Base-by-base conservation (phyloP, 2,113 vertebrate species). In the Pipra filicauda region DNA sequence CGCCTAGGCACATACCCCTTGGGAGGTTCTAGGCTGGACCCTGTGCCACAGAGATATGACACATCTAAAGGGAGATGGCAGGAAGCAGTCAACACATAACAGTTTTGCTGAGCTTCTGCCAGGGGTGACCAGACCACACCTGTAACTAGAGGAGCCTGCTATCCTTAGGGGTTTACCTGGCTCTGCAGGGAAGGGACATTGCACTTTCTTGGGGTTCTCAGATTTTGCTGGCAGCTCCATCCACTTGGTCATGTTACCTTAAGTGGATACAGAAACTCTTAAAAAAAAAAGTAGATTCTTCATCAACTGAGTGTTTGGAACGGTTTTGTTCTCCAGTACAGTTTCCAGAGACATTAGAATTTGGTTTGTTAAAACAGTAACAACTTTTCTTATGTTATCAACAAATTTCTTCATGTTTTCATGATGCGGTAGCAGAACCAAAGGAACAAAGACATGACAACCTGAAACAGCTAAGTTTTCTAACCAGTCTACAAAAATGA, bases 41-140 rank as follows among this genome's bases (percentile, higher is more conserved):
- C 39, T 48, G 46, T 59, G 67, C 79, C 88, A 75, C 58, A 54
- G 33, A 87, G 20, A 24, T 46, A 51, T 48, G 43, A 83, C 43
- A 35, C 5, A 19, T 52, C 10, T 23, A 31, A 80, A 43, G 5
- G 26, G 9, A 72, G 12, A 67, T 8, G 43, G 4, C 67, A 80
- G 35, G 43, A 89, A 88, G 35, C 16, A 75, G 44, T 12, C 69
- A 88, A 62, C 21, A 44, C 0, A 0, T 15, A 52, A 61, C 20
- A 78, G 33, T 35, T 58, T 73, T 28, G 41, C 1, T 22, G 8
- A 44, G 12, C 51, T 85, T 62, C 41, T 75, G 49, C 24, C 1
- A 0, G 8, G 9, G 28, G 12, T 0, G 1, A 44, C 27, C 27
- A 35, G 22, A 67, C 43, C 7, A 5, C 15, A 16, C 8, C 0